Evolutionary conservation across 2,888 invertebrate genomes (phyloP).

Genomic region (Tetropium fuscum): DNA sequence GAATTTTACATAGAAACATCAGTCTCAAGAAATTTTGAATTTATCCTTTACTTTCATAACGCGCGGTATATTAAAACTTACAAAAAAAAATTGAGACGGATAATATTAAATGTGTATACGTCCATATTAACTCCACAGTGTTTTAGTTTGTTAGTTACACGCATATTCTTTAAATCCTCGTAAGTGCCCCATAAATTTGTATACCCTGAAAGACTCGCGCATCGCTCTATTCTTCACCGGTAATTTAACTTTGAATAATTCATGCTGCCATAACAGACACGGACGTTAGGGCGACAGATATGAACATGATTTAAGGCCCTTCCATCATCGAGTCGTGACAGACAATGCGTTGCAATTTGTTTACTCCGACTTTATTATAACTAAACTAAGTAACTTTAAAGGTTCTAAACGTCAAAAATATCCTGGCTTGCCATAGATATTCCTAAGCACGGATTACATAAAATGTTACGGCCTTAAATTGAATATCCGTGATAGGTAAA

Average conservation of each 20-base stretch:
- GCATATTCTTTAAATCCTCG: too few species aligned
- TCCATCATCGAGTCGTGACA: conserved; percentile 23
- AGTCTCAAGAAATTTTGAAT: too few species aligned
- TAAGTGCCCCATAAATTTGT: not conserved
- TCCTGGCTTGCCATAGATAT: conserved; percentile 12
- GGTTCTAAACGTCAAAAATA: conserved; percentile 30
- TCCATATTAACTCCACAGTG: too few species aligned
- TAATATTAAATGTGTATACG: too few species aligned
- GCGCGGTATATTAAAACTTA: too few species aligned
- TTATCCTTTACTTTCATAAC: too few species aligned
- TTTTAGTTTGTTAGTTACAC: too few species aligned
- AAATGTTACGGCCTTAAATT: conserved; percentile 19
- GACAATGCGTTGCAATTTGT: conserved; percentile 27
- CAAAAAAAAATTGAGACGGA: too few species aligned
- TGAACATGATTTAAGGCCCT: conserved; percentile 22
- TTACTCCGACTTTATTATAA: conserved; percentile 24
- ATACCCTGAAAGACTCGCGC: not conserved
- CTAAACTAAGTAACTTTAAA: conserved; percentile 30
- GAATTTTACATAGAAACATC: too few species aligned
- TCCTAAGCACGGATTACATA: conserved; percentile 1
- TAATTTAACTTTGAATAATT: conserved; percentile 22
- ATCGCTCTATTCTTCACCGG: not conserved
- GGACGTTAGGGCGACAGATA: conserved; percentile 24
- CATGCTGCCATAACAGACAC: conserved; percentile 13
- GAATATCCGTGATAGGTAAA: conserved; percentile 14